phyloP scores from a whole-genome alignment of 1,140 invertebrate species.

The Ladona fulva region DNA sequence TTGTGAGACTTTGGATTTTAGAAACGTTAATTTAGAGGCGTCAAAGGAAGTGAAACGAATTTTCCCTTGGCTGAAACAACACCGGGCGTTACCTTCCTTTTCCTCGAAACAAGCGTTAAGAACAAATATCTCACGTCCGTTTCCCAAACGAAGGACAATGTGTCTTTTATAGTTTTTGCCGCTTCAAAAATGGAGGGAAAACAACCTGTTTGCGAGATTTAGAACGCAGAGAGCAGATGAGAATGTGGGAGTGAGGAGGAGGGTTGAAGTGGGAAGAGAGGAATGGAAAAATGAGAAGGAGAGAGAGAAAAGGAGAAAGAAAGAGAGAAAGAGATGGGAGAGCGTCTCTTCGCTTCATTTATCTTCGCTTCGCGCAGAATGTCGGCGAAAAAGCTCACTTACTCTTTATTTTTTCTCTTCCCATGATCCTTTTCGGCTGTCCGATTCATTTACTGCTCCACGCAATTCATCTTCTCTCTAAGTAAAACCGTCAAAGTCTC shows the following conservation, averaged over 20 bases:
- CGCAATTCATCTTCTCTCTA: not conserved
- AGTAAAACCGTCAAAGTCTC: not conserved
- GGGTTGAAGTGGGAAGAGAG: not conserved
- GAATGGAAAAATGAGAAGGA: not conserved
- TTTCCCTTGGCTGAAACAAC: too few relatives aligned
- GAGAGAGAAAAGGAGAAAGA: conserved; percentile 18
- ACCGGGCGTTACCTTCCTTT: too few relatives aligned
- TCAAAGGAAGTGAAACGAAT: too few relatives aligned
- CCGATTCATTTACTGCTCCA: not conserved
- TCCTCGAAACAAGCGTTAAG: too few relatives aligned
- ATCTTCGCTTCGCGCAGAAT: not conserved
- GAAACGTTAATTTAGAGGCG: too few relatives aligned
- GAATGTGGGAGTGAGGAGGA: not conserved
- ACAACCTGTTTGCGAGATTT: conserved; percentile 2
- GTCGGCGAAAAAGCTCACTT: not conserved
- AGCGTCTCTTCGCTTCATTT: not conserved
- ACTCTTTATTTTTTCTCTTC: not conserved
- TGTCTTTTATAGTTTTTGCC: not conserved
- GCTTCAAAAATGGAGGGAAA: not conserved
- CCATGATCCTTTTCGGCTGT: not conserved
- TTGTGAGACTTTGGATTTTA: too few relatives aligned
- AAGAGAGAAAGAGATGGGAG: conserved; percentile 16
- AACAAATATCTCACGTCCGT: too few relatives aligned
- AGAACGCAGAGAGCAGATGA: not conserved
- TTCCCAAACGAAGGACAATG: too few relatives aligned